These are phyloP conservation scores for Aphis gossypii DNA, from an alignment of 1,140 invertebrate genomes.

Conservation along the genomic window DNA sequence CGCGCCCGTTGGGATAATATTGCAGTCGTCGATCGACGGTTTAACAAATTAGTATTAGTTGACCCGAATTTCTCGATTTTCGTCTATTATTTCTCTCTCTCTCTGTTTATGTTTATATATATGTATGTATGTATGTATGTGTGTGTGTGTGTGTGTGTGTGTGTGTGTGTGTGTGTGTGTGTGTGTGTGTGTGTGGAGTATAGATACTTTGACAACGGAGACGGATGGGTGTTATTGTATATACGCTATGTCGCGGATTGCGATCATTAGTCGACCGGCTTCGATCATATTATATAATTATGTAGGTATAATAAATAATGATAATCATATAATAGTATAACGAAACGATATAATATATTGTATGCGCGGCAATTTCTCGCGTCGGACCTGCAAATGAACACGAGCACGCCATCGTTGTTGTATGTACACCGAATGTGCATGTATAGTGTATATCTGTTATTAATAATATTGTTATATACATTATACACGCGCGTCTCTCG, in stretches of 20 bases:
- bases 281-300: not conserved
- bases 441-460: not conserved
- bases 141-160: not conserved
- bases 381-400: not conserved
- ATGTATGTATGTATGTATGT: not conserved
- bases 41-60: constrained; percentile 11
- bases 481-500: not conserved
- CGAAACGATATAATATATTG: not conserved
- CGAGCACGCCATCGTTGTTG: constrained; percentile 8
- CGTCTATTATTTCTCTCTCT: not conserved
- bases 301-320: not conserved
- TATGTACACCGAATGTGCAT: not conserved
- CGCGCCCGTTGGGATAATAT: not conserved
- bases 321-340: constrained; percentile 1
- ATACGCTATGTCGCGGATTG: not conserved
- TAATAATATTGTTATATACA: not conserved
- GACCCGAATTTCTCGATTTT: not conserved
- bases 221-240: constrained; percentile 6
- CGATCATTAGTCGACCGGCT: constrained; percentile 30
- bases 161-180: not conserved
- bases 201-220: not conserved
- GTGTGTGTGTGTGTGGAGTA: not conserved
- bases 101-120: not conserved
- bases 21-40: not conserved
- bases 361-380: not conserved